Base-by-base conservation (phyloP, 37 sponge, comb jelly and placozoan species). In the Cladorhizidae sp. region DNA sequence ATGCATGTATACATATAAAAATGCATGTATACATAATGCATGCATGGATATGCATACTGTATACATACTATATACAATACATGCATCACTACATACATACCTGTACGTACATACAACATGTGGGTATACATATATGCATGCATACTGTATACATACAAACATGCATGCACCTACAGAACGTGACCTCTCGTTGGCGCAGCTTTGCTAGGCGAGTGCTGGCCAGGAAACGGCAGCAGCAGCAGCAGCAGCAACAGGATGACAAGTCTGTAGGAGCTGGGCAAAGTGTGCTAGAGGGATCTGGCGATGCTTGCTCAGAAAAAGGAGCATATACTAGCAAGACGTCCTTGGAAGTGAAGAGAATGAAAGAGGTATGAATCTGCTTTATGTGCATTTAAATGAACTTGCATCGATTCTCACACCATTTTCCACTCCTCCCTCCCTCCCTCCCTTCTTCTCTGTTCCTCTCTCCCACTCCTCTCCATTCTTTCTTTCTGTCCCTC, bases 131-230 rank as follows among this genome's bases (percentile, higher is more conserved):
- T 18, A 64, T 28, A 11, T 25, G 23, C 12, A n/a, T 54, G 55
- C 17, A 54, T 54, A 54, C 55, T 54, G 55, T 54, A 54, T 54
- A 12, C 17, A 54, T 54, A 54, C 11, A 25, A 23, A 25, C 20
- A 25, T 64, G n/a, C n/a, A n/a, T n/a, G n/a, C 14, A 5, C 15
- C 32, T 52, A 52, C 26, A 80, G 80, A 36, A 57, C 12, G 31
- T 61, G 23, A 18, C 23, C 36, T 78, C 86, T 33, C 63, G 86
- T n/a, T 85, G 86, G 86, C 57, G 37, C 36, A 40, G 55, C 26
- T 78, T 3, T 72, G 49, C 79, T 28, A 51, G 40, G 11, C 78
- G 75, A 51, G 79, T 78, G 33, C 54, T 85, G 51, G 40, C 59
- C 14, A 73, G 75, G 83, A 21, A 65, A 26, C 52, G 38, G 23